These are phyloP conservation scores for Hoplodrina ambigua DNA, from an alignment of 2,888 invertebrate genomes.

Conservation along the genomic window DNA sequence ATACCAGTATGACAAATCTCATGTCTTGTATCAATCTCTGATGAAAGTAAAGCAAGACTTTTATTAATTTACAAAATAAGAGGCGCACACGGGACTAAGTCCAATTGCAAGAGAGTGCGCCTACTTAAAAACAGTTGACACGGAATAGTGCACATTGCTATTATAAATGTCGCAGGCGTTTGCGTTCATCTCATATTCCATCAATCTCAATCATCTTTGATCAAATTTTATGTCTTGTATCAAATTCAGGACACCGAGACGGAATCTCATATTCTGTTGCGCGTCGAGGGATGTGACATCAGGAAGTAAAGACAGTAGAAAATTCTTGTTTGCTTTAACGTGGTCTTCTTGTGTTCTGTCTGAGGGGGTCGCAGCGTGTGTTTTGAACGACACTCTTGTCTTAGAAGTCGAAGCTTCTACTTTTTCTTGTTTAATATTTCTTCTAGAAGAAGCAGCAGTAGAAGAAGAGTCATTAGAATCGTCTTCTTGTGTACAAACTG, in stretches of 20 bases:
- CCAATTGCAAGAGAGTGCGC: too few relatives aligned
- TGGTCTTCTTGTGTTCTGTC: constrained; percentile 8
- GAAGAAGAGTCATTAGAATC: constrained; percentile 18
- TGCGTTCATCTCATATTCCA: constrained; percentile 14
- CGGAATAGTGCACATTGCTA: too few relatives aligned
- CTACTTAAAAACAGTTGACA: too few relatives aligned
- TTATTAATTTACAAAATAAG: too few relatives aligned
- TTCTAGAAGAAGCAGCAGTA: neutral
- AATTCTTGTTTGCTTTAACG: constrained; percentile 44
- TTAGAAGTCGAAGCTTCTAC: constrained; percentile 22
- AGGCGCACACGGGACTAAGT: too few relatives aligned
- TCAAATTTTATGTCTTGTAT: constrained; percentile 49
- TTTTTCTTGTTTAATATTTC: constrained; percentile 15
- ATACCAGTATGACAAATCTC: constrained; percentile 26
- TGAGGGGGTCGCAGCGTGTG: neutral
- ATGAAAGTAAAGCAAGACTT: too few relatives aligned
- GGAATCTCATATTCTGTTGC: constrained; percentile 48
- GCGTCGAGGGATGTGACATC: constrained; percentile 43
- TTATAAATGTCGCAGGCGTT: too few relatives aligned
- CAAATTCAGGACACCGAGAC: constrained; percentile 52
- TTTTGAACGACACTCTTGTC: constrained; percentile 5
- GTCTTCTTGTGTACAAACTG: neutral
- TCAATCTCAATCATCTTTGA: too few relatives aligned
- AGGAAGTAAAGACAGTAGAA: constrained; percentile 51
- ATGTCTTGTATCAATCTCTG: constrained; percentile 45